phyloP scores from a whole-genome alignment of 37 sponge, comb jelly and placozoan species.

The Cladorhizidae sp. region DNA sequence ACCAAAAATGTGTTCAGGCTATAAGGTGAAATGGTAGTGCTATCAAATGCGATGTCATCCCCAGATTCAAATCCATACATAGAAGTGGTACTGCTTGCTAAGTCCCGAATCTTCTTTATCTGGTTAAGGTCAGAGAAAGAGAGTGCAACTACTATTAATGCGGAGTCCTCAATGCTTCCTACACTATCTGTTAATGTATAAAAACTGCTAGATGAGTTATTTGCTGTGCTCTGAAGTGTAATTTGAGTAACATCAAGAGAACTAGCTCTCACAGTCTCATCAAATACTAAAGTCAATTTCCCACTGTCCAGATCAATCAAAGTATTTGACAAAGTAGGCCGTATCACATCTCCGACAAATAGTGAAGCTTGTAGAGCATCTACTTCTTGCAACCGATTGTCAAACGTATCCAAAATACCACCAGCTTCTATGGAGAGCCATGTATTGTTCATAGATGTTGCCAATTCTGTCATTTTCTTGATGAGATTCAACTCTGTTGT shows the following conservation, averaged over 20 bases:
- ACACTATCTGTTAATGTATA: constrained; percentile 66
- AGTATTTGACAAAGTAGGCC: constrained; percentile 65
- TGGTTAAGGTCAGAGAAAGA: constrained; percentile 81
- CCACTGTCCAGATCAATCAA: constrained; percentile 68
- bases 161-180: constrained; percentile 63
- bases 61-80: constrained; percentile 8
- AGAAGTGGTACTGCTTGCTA: constrained; percentile 37
- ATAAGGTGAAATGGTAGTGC: background rate
- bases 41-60: background rate
- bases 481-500: constrained; percentile 70
- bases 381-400: constrained; percentile 47
- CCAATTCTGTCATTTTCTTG: constrained; percentile 75
- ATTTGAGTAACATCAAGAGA: constrained; percentile 60
- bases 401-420: constrained; percentile 59
- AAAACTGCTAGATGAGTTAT: background rate
- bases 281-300: constrained; percentile 61
- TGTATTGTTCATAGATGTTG: constrained; percentile 53
- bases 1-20: constrained; percentile 55
- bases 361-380: constrained; percentile 24
- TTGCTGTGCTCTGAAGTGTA: constrained; percentile 59
- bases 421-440: constrained; percentile 61
- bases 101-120: constrained; percentile 74
- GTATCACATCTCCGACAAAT: constrained; percentile 59
- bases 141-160: constrained; percentile 49
- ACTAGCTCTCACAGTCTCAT: constrained; percentile 76